A percentile compares a stretch with the other conserved stretches of the same genome.
phyloP scores from a whole-genome alignment of 2,888 invertebrate species.

The Lepidocyrtoides sp. region DNA sequence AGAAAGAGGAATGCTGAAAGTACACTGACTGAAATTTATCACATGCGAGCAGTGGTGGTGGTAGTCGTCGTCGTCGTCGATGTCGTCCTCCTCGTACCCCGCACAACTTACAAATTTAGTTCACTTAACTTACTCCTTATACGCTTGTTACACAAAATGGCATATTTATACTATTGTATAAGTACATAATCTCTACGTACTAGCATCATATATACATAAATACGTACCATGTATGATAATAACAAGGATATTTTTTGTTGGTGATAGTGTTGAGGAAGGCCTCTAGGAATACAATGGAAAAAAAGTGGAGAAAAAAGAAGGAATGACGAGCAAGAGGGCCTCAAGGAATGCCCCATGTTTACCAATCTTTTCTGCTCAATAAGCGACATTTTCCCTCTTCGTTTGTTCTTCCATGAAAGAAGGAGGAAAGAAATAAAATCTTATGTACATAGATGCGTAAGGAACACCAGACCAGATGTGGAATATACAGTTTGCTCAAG shows the following conservation, averaged over 20 bases:
- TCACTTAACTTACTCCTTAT: constrained; percentile 64
- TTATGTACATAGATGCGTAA: constrained; percentile 42
- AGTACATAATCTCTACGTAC: too few relatives aligned
- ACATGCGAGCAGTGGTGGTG: constrained; percentile 31
- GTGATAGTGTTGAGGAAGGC: constrained; percentile 29
- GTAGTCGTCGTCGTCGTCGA: background rate
- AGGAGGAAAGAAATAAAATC: background rate
- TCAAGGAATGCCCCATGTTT: constrained; percentile 67
- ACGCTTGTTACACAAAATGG: constrained; percentile 55
- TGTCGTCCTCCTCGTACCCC: background rate
- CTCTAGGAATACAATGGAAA: constrained; percentile 68
- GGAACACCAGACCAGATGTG: background rate
- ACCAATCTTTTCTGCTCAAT: constrained; percentile 80
- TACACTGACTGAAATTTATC: constrained; percentile 71
- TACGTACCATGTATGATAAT: background rate
- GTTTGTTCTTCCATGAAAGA: constrained; percentile 46
- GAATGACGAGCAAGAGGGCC: constrained; percentile 42
- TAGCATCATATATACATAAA: too few relatives aligned
- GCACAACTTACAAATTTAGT: constrained; percentile 74
- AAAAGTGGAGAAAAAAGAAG: constrained; percentile 22
- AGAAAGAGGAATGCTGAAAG: constrained; percentile 58
- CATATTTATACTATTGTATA: background rate
- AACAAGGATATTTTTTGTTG: background rate
- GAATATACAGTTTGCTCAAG: background rate
- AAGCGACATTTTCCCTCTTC: constrained; percentile 71